Conservation (phyloP, 1,140 invertebrate genomes). For the Luehdorfia chinensis region DNA sequence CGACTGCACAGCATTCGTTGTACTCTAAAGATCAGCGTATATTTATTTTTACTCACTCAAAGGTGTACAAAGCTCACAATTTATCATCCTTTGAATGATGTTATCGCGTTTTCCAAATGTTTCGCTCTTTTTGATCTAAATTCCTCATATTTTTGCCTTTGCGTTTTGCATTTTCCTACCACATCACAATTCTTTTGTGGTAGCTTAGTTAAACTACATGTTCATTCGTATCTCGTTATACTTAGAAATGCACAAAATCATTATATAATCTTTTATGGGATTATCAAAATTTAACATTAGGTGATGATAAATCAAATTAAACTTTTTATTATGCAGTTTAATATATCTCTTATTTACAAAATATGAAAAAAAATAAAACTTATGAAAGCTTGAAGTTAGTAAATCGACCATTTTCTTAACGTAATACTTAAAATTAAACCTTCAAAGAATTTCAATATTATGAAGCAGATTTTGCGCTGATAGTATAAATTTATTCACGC, state of each 20-base stretch:
- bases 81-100: constrained; percentile 65
- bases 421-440: neutral
- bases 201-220: constrained; percentile 43
- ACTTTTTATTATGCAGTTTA: too few species aligned
- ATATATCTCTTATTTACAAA: too few species aligned
- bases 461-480: constrained; percentile 5
- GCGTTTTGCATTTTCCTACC: constrained; percentile 44
- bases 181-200: constrained; percentile 63
- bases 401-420: neutral
- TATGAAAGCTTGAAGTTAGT: neutral
- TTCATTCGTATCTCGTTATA: constrained; percentile 38
- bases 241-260: too few species aligned
- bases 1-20: constrained; percentile 12
- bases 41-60: constrained; percentile 46
- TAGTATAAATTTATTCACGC: constrained; percentile 44
- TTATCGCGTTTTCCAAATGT: constrained; percentile 65
- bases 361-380: too few species aligned
- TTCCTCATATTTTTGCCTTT: constrained; percentile 59
- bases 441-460: neutral
- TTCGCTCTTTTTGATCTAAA: constrained; percentile 67
- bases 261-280: too few species aligned
- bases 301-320: too few species aligned
- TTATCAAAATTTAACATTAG: too few species aligned
- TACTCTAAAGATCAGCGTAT: constrained; percentile 31
- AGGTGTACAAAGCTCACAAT: constrained; percentile 58